Percentiles rank a stretch among this genome's conserved stretches.
These are phyloP conservation scores for Drosophila prostipennis DNA, from an alignment of 2,888 invertebrate species.

Conservation along the genomic window DNA sequence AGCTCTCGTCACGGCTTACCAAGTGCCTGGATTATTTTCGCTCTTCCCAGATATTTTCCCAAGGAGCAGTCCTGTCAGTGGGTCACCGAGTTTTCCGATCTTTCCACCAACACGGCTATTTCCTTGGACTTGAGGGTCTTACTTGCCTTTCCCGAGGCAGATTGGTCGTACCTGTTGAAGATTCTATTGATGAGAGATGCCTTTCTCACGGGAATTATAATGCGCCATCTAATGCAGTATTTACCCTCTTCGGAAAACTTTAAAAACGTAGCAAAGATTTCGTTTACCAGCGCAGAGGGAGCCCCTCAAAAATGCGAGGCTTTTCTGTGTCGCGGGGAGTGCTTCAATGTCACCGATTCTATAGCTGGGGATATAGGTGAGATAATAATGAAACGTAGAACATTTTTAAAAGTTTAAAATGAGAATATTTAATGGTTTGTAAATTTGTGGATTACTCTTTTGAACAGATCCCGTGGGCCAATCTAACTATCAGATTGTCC, in stretches of 20 bases:
- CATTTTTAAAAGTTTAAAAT: no score
- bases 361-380: slow-evolving; percentile 78
- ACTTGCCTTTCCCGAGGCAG: slow-evolving; percentile 91
- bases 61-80: slow-evolving; percentile 83
- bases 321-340: slow-evolving; percentile 90
- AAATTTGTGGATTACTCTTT: no score
- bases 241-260: slow-evolving; percentile 84
- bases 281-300: slow-evolving; percentile 82
- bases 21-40: slow-evolving; percentile 89
- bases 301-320: slow-evolving; percentile 86
- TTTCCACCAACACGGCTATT: slow-evolving; percentile 87
- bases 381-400: not conserved
- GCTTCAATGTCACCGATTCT: slow-evolving; percentile 83
- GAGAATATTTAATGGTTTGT: no score
- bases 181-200: slow-evolving; percentile 90
- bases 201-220: slow-evolving; percentile 86
- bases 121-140: slow-evolving; percentile 90
- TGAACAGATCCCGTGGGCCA: slow-evolving; percentile 82
- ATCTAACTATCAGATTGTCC: slow-evolving; percentile 87
- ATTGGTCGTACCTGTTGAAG: slow-evolving; percentile 90
- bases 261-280: slow-evolving; percentile 81
- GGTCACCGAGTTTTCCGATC: slow-evolving; percentile 84
- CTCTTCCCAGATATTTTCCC: slow-evolving; percentile 87
- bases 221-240: slow-evolving; percentile 85
- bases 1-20: slow-evolving; percentile 86